phyloP scores from a whole-genome alignment of 2,888 invertebrate genomes.

The Eupithecia subumbrata region DNA sequence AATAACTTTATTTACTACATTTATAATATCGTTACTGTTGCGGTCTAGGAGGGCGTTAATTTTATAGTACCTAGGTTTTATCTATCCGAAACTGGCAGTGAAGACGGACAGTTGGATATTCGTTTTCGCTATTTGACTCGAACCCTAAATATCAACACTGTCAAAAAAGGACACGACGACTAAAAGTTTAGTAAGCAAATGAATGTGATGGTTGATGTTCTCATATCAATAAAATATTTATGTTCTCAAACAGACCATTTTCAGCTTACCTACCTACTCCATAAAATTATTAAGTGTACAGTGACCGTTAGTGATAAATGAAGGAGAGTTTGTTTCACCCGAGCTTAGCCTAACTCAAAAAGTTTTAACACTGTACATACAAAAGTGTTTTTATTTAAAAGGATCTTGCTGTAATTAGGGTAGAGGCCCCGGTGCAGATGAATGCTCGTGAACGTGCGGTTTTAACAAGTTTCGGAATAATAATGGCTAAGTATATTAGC shows the following conservation, averaged over 20 bases:
- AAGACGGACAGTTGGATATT: not conserved
- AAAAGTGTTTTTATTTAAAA: conserved; percentile 20
- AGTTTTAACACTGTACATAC: conserved; percentile 27
- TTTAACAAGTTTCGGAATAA: not conserved
- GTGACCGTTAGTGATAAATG: conserved; percentile 56
- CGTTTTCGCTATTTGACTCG: not conserved
- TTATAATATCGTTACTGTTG: not conserved
- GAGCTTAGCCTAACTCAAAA: conserved; percentile 37
- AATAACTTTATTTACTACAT: no score
- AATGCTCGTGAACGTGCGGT: not conserved
- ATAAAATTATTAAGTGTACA: conserved; percentile 56
- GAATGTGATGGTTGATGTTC: conserved; percentile 32
- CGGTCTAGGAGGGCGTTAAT: not conserved
- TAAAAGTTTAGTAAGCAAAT: conserved; percentile 15
- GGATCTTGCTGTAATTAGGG: not conserved
- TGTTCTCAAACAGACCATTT: no score
- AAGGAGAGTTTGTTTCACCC: conserved; percentile 42
- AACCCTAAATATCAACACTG: not conserved
- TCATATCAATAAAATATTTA: no score
- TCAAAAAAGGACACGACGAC: conserved; percentile 10
- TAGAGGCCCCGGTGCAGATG: not conserved
- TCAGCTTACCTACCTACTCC: conserved; percentile 40
- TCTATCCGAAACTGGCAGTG: not conserved
- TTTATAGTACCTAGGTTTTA: not conserved
- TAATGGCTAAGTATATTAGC: not conserved